These are phyloP conservation scores for Syngnathus typhle DNA, from an alignment of 2,113 vertebrate species.

Conservation along the genomic window DNA sequence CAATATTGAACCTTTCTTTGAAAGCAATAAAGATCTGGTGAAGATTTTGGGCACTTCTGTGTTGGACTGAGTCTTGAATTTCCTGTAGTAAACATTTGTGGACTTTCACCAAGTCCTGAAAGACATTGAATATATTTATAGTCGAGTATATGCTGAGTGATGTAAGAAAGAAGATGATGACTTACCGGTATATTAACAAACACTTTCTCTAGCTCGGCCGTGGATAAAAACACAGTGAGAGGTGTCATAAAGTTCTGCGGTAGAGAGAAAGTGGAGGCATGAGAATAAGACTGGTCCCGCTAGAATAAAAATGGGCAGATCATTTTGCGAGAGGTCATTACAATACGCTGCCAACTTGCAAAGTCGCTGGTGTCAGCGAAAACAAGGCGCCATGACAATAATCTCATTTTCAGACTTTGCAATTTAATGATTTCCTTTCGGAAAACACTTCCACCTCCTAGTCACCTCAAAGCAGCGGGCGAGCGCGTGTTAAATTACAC, in stretches of 20 bases:
- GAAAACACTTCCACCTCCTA: conserved; percentile 21
- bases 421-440: conserved; percentile 59
- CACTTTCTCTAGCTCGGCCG: conserved; percentile 80
- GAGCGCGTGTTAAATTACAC: conserved; percentile 42
- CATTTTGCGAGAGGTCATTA: conserved; percentile 43
- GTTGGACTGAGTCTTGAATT: conserved; percentile 83
- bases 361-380: conserved; percentile 53
- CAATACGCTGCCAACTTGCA: conserved; percentile 26
- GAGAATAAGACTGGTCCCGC: conserved; percentile 27
- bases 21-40: conserved; percentile 91
- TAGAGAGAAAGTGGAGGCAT: conserved; percentile 33
- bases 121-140: conserved; percentile 18
- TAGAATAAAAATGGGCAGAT: conserved; percentile 34
- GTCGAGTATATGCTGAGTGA: background rate
- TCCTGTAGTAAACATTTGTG: conserved; percentile 85
- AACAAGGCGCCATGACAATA: conserved; percentile 54
- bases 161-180: conserved; percentile 12
- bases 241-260: conserved; percentile 91
- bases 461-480: conserved; percentile 37
- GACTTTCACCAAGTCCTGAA: conserved; percentile 91
- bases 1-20: conserved; percentile 84
- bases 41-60: conserved; percentile 87
- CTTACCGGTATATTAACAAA: conserved; percentile 96
- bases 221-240: conserved; percentile 80
- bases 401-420: conserved; percentile 61